phyloP scores from a whole-genome alignment of 2,113 vertebrate species.

The Clinocottus analis region DNA sequence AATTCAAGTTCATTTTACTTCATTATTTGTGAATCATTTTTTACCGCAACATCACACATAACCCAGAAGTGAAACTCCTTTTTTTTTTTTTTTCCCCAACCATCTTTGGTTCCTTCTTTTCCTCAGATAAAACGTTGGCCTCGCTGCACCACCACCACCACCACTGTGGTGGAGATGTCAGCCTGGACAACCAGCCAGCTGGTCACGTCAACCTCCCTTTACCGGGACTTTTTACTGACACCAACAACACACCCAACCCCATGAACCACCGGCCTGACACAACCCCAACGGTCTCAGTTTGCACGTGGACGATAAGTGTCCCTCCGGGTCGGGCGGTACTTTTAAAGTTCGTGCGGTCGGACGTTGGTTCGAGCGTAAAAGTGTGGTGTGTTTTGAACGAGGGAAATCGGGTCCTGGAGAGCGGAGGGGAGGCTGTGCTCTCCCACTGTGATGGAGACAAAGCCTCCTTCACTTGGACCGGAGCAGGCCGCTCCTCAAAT shows the following conservation, averaged over 20 bases:
- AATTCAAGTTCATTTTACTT: background rate
- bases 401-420: constrained; percentile 15
- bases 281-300: constrained; percentile 21
- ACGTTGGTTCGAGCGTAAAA: constrained; percentile 31
- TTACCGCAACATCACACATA: background rate
- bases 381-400: constrained; percentile 49
- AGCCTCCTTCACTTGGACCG: constrained; percentile 58
- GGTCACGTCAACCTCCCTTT: constrained; percentile 60
- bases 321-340: constrained; percentile 38
- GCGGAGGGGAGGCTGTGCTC: constrained; percentile 16
- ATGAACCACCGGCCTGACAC: background rate
- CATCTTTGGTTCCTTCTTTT: background rate
- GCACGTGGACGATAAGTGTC: constrained; percentile 68
- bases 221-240: constrained; percentile 20
- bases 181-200: constrained; percentile 35
- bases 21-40: background rate
- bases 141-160: too few relatives aligned
- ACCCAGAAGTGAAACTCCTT: background rate
- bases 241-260: background rate
- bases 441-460: constrained; percentile 60
- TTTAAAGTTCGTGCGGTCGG: constrained; percentile 41
- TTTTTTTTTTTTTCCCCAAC: too few relatives aligned
- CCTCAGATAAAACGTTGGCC: constrained; percentile 53
- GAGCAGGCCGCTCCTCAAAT: constrained; percentile 23
- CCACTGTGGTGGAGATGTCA: constrained; percentile 64